Evolutionary conservation across 2,888 invertebrate species (phyloP), one percentile per base, ranked within the genome.

Genomic region (Chrysomela aeneicollis): DNA sequence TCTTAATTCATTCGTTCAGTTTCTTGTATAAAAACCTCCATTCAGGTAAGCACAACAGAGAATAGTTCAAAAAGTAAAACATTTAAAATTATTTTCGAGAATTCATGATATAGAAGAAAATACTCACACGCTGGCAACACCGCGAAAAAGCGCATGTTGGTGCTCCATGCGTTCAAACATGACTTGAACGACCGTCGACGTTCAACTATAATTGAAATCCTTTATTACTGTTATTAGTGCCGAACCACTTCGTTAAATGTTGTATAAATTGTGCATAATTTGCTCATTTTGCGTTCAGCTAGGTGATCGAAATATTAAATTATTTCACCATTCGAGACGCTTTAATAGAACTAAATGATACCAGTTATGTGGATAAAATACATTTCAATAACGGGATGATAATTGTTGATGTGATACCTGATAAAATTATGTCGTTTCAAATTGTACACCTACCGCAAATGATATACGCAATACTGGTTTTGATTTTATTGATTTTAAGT

Each of bases 201-300:
- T 64, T 57, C 59, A 55, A 65, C 66, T 68, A 66, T 69, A 69
- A 69, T 69, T 69, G 69, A 71, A 69, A 65, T 59, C 66, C 62
- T 68, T 67, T 71, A 71, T 71, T 69, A 69, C 71, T 66, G 68
- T 71, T 71, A 71, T 69, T 71, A 69, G 61, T 59, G 49, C 51
- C 62, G 54, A 67, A 68, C 71, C 66, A 66, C 66, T 67, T 67
- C 54, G 67, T 67, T 67, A 69, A 71, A 68, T 67, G 69, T 71
- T 71, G 68, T 63, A 63, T 67, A 64, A 66, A 66, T 66, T 71
- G 66, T 69, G 61, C 64, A 64, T 68, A 71, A 66, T 67, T 69
- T 63, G 62, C 57, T 59, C 64, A 63, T 54, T 65, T 64, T 64
- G 59, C 63, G 64, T 54, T 64, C 55, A 58, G 22, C 55, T 63